These are phyloP conservation scores for Desoria tigrina DNA, from an alignment of 2,888 invertebrate species.

Conservation along the genomic window DNA sequence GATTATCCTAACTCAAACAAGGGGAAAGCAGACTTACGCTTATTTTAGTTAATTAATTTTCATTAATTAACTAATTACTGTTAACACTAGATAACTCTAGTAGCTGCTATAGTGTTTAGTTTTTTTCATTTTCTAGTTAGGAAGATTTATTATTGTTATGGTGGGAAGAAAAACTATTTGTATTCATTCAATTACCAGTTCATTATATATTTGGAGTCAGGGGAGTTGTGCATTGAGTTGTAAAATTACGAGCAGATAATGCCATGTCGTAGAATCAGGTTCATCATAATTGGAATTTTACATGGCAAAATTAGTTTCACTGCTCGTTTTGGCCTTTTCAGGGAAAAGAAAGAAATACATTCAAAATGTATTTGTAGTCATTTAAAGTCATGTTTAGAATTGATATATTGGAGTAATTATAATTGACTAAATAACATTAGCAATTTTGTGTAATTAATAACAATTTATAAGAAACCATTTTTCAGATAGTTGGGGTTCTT, in stretches of 20 bases:
- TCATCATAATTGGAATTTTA: too few relatives aligned
- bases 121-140: too few relatives aligned
- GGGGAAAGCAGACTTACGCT: slow-evolving; percentile 52
- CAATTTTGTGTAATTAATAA: not conserved
- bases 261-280: too few relatives aligned
- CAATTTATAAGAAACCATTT: not conserved
- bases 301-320: too few relatives aligned
- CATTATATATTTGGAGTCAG: not conserved
- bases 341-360: slow-evolving; percentile 12
- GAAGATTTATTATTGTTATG: too few relatives aligned
- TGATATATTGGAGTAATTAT: not conserved
- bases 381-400: slow-evolving; percentile 26
- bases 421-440: not conserved
- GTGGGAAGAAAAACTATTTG: too few relatives aligned
- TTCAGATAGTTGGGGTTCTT: not conserved
- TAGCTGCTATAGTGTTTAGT: too few relatives aligned
- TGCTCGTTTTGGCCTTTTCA: not conserved
- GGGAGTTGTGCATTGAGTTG: slow-evolving; percentile 8
- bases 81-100: slow-evolving; percentile 1
- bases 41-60: slow-evolving; percentile 34
- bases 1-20: slow-evolving; percentile 48
- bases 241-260: not conserved
- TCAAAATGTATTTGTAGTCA: slow-evolving; percentile 24
- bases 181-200: slow-evolving; percentile 7
- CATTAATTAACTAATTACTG: slow-evolving; percentile 27